Evolutionary conservation across 2,888 invertebrate species (phyloP).

Genomic region (Nomada flava): DNA sequence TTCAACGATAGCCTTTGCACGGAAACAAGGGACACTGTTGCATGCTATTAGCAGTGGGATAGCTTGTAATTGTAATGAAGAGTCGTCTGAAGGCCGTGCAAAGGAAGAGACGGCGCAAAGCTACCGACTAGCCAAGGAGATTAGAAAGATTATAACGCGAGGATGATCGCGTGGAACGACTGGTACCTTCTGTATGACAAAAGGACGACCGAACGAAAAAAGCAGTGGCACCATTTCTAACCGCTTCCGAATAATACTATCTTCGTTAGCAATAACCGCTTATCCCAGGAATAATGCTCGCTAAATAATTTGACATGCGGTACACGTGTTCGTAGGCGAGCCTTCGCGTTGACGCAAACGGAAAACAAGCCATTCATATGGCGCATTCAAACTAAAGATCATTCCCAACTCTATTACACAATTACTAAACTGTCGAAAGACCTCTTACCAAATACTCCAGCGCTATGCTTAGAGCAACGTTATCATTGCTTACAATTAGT

Average conservation of each 20-base stretch:
- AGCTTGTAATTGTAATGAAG: constrained; percentile 26
- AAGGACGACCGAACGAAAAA: background rate
- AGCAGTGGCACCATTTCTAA: background rate
- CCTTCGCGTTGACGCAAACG: constrained; percentile 17
- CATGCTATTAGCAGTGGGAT: background rate
- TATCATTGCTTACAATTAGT: too few species aligned
- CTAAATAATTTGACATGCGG: constrained; percentile 33
- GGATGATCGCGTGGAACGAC: background rate
- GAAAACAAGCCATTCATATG: background rate
- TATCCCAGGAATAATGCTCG: background rate
- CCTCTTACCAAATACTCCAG: background rate
- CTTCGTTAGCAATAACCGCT: background rate
- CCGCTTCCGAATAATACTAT: background rate
- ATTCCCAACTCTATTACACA: background rate
- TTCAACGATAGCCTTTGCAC: constrained; percentile 1
- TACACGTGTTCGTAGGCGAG: constrained; percentile 7
- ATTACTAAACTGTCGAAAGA: constrained; percentile 14
- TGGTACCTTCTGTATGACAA: background rate
- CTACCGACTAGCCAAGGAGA: background rate
- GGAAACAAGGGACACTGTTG: constrained; percentile 14
- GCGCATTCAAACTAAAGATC: constrained; percentile 5
- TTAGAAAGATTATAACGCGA: background rate
- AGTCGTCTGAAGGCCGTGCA: constrained; percentile 22
- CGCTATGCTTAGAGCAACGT: background rate
- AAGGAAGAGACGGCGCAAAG: constrained; percentile 8